Conservation (phyloP, 2,888 invertebrate species). For the Pardosa pseudoannulata region DNA sequence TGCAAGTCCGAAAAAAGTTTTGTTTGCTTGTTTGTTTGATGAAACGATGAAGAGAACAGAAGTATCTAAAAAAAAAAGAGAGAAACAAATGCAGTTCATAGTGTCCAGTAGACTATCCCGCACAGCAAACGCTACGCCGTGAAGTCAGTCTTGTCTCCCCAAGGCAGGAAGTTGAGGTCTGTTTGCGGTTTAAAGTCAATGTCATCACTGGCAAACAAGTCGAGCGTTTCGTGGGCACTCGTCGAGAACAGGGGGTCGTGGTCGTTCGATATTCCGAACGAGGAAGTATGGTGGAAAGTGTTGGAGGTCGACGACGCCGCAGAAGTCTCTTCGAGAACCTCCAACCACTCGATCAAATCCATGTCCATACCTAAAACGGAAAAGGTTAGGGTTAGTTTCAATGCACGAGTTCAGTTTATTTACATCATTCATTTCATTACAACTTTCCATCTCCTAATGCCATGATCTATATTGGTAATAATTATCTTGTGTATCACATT, state of each 20-base stretch:
- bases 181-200: slow-evolving; percentile 65
- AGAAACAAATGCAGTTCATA: too few species aligned
- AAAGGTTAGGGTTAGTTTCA: too few species aligned
- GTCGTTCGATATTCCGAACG: slow-evolving; percentile 45
- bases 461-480: too few species aligned
- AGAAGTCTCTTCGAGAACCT: slow-evolving; percentile 32
- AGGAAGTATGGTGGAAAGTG: slow-evolving; percentile 37
- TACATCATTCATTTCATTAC: too few species aligned
- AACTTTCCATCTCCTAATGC: too few species aligned
- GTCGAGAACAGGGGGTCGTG: slow-evolving; percentile 53
- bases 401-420: too few species aligned
- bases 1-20: too few species aligned
- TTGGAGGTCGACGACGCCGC: slow-evolving; percentile 27
- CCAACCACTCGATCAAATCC: slow-evolving; percentile 62
- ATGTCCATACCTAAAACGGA: slow-evolving; percentile 43
- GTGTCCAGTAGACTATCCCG: too few species aligned
- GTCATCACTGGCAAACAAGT: slow-evolving; percentile 66
- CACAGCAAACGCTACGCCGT: slow-evolving; percentile 51
- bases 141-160: slow-evolving; percentile 58
- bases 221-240: slow-evolving; percentile 55
- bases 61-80: too few species aligned
- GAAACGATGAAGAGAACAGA: too few species aligned
- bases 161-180: slow-evolving; percentile 50
- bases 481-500: too few species aligned
- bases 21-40: too few species aligned